Evolutionary conservation across 1,140 invertebrate genomes (phyloP).

Genomic region (Danaus melanippus): DNA sequence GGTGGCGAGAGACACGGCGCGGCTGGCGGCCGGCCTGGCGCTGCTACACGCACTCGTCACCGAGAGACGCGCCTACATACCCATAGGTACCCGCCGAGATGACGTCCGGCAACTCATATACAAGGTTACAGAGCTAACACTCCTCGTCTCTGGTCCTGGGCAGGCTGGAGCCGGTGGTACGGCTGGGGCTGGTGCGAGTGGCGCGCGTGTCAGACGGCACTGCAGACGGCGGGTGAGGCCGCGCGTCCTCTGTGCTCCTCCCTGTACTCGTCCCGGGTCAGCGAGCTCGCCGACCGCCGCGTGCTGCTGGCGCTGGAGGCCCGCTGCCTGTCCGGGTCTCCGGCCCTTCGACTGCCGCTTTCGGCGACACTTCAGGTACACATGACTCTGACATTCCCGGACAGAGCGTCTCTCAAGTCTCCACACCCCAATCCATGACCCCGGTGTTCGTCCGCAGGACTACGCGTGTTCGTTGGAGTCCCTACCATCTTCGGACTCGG

Average conservation of each 20-base stretch:
- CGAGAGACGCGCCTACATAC: conserved; percentile 56
- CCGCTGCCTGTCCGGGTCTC: conserved; percentile 14
- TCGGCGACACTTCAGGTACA: conserved; percentile 3
- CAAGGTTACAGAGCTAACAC: no score
- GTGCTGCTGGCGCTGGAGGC: conserved; percentile 24
- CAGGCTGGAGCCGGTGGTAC: conserved; percentile 54
- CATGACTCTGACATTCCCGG: no score
- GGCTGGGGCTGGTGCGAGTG: conserved; percentile 54
- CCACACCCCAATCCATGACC: no score
- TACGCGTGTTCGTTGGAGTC: conserved; percentile 40
- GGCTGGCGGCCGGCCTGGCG: conserved; percentile 39
- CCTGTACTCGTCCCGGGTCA: conserved; percentile 29
- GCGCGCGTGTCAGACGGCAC: conserved; percentile 21
- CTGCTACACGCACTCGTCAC: conserved; percentile 52
- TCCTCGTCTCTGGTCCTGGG: background rate
- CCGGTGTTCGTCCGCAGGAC: conserved; percentile 19
- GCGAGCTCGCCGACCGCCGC: conserved; percentile 20
- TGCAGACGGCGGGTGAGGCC: conserved; percentile 16
- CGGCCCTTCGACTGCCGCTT: conserved; percentile 16
- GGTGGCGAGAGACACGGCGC: conserved; percentile 10
- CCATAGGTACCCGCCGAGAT: conserved; percentile 32
- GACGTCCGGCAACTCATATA: no score
- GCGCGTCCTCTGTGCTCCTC: conserved; percentile 29
- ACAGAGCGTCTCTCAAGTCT: no score
- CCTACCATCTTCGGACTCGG: conserved; percentile 43